A percentile compares a stretch with the other conserved stretches of the same genome.
Evolutionary conservation across 2,797 vertebrate genomes (phyloP).

Genomic region (Pangasius larnaudii): DNA sequence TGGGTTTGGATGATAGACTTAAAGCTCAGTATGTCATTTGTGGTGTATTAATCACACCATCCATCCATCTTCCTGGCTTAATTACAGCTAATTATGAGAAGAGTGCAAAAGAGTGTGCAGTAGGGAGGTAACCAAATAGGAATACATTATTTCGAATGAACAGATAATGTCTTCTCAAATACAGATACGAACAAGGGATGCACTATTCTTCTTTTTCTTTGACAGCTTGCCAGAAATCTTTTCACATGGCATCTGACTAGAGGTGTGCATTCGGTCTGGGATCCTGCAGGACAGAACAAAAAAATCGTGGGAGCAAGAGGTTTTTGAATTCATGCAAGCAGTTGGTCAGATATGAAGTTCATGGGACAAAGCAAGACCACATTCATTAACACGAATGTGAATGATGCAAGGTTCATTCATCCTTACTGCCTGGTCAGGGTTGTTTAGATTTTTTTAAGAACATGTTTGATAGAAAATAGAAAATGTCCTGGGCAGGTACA

Average conservation of each 20-base stretch:
- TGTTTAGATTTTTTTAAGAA: neutral
- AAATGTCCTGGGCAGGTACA: neutral
- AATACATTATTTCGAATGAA: neutral
- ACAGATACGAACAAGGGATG: neutral
- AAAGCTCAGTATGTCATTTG: constrained; percentile 10
- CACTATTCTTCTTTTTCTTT: neutral
- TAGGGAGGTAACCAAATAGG: neutral
- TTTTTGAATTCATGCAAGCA: neutral
- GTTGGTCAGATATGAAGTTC: neutral
- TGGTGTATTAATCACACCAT: constrained; percentile 17
- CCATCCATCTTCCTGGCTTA: neutral
- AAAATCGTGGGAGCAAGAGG: neutral
- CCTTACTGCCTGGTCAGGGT: neutral
- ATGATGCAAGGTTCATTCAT: neutral
- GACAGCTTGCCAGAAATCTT: neutral
- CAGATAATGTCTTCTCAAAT: neutral
- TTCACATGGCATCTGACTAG: neutral
- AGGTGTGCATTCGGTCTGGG: neutral
- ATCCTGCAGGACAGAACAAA: neutral
- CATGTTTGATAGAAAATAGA: neutral
- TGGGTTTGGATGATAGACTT: neutral
- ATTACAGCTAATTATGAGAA: constrained; percentile 18
- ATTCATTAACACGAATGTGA: neutral
- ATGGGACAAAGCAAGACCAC: too few species aligned
- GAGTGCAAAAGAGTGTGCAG: neutral